Evolutionary conservation across 1,140 invertebrate species (phyloP).

Genomic region (Drosophila jambulina): DNA sequence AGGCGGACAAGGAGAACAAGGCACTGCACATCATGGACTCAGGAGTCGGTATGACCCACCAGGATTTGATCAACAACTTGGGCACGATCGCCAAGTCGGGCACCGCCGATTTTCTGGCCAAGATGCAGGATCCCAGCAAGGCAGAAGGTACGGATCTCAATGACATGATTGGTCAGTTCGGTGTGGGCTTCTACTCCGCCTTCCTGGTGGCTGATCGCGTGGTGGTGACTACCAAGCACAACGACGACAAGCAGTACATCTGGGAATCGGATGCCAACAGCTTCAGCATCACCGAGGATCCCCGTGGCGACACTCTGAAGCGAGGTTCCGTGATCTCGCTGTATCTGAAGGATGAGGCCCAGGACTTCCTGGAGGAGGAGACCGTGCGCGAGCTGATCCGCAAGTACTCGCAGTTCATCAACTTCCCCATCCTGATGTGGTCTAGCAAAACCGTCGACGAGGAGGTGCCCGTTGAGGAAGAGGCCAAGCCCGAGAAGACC

Average conservation of each 20-base stretch:
- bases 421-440: constrained; percentile 99
- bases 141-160: constrained; percentile 87
- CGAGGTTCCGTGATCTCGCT: constrained; percentile 94
- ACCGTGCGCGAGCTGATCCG: constrained; percentile 96
- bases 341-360: constrained; percentile 98
- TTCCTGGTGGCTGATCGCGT: constrained; percentile 97
- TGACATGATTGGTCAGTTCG: constrained; percentile 98
- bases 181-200: constrained; percentile 98
- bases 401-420: constrained; percentile 99
- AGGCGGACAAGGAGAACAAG: constrained; percentile 98
- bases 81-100: constrained; percentile 99
- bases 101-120: constrained; percentile 98
- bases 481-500: constrained; percentile 69
- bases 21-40: constrained; percentile 98
- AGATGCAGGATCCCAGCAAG: constrained; percentile 92
- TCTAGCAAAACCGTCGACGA: constrained; percentile 95
- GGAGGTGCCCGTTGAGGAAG: constrained; percentile 90
- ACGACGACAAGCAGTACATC: constrained; percentile 97
- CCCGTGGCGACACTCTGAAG: constrained; percentile 95
- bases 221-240: constrained; percentile 97
- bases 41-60: constrained; percentile 99
- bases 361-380: constrained; percentile 97
- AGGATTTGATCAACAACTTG: constrained; percentile 97
- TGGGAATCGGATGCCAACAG: constrained; percentile 98
- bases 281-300: constrained; percentile 97